phyloP scores from a whole-genome alignment of 2,797 vertebrate genomes.

The Pangasius larnaudii region DNA sequence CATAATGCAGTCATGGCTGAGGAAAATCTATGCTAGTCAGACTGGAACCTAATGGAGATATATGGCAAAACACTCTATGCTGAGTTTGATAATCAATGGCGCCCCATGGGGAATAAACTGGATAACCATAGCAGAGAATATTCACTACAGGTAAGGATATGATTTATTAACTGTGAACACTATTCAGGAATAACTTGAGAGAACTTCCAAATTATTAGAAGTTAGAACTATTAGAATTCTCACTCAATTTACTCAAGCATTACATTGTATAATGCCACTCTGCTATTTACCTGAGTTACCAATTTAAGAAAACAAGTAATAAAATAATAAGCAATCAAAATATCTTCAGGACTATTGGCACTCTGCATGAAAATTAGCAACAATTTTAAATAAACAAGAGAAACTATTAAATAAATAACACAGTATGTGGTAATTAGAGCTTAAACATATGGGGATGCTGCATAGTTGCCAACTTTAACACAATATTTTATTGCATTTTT shows the following conservation, averaged over 20 bases:
- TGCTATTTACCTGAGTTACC: background rate
- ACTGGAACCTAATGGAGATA: slow-evolving; percentile 97
- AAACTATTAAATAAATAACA: background rate
- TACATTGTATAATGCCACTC: background rate
- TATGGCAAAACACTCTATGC: slow-evolving; percentile 97
- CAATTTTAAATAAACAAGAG: background rate
- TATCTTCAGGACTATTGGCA: background rate
- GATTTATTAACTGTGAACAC: slow-evolving; percentile 87
- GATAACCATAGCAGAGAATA: slow-evolving; percentile 94
- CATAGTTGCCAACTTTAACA: background rate
- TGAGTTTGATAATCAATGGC: slow-evolving; percentile 99
- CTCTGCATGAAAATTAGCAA: background rate
- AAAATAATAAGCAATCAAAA: background rate
- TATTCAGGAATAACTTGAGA: slow-evolving; percentile 87
- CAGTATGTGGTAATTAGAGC: background rate
- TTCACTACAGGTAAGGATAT: slow-evolving; percentile 80
- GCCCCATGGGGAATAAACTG: slow-evolving; percentile 92
- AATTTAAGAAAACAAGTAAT: background rate
- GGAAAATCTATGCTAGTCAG: slow-evolving; percentile 99
- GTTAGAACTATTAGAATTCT: background rate
- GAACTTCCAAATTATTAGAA: slow-evolving; percentile 41
- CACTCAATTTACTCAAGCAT: background rate
- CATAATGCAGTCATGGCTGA: slow-evolving; percentile 92
- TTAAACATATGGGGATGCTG: background rate
- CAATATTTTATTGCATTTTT: background rate